Base-by-base conservation (phyloP, 2,888 invertebrate genomes). In the Strigamia transsilvanica region DNA sequence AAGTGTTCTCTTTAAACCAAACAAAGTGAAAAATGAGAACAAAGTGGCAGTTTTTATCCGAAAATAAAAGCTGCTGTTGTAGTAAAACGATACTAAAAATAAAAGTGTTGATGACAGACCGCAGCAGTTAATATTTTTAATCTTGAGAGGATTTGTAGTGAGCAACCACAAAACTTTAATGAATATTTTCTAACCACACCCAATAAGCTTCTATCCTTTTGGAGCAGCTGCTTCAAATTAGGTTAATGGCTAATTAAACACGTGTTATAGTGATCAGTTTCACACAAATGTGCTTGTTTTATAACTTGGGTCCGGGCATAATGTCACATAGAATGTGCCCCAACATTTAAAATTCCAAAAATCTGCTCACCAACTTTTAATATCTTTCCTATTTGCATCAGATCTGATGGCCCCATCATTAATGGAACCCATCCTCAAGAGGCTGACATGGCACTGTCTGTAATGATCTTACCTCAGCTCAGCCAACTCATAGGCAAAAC, bases 41-140 rank as follows among this genome's bases (percentile, higher is more conserved):
- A 38, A 38, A 38, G 38, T 38, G 10, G 10, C 0, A 38, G 38
- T 38, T 38, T 38, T 38, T 38, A 38, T 10, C 38, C 38, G 6
- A 38, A 38, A 38, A 38, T 38, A 38, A 38, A 38, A 38, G 38
- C 38, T 38, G 38, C 38, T 38, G 38, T 38, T 38, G 6, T 38
- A 6, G 38, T 38, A 38, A 38, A 38, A 10, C 9, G 38, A 38
- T 38, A 38, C 38, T 38, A 38, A 46, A 46, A 46, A 46, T 46
- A 46, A 46, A 46, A 46, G 46, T 46, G 46, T 46, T 46, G 46
- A 46, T 46, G 46, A n/a, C 46, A 46, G 46, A 46, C 46, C 46
- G n/a, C 46, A 46, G 46, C 46, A 46, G 46, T 46, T 46, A 46
- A 46, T 46, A 46, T 46, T 46, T 46, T 46, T 46, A 46, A 46